These are phyloP conservation scores for Drosophila arawakana DNA, from an alignment of 1,140 invertebrate genomes.

Conservation along the genomic window DNA sequence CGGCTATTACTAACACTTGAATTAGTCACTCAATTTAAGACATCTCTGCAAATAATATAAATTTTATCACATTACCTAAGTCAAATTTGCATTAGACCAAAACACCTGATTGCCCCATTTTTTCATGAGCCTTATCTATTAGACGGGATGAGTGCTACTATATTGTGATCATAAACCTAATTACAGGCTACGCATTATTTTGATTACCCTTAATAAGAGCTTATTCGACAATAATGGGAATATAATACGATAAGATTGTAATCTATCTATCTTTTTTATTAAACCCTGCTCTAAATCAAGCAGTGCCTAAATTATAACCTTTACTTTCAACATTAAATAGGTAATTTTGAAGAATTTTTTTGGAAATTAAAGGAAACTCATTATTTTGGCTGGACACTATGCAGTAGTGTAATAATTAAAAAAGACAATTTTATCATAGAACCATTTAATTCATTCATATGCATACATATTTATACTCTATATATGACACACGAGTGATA, in stretches of 20 bases:
- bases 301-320: neutral
- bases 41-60: neutral
- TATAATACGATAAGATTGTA: neutral
- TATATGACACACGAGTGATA: neutral
- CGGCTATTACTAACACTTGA: neutral
- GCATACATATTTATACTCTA: neutral
- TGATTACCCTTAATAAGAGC: neutral
- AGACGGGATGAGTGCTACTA: neutral
- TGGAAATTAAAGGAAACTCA: too few species aligned
- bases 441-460: neutral
- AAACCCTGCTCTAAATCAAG: neutral
- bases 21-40: neutral
- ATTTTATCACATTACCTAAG: neutral
- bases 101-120: neutral
- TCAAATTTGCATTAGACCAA: neutral
- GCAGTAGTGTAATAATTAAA: too few species aligned
- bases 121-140: slow-evolving; percentile 1
- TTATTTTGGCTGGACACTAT: too few species aligned
- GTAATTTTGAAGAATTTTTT: too few species aligned
- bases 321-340: neutral
- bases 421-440: too few species aligned
- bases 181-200: slow-evolving; percentile 4
- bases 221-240: slow-evolving; percentile 8
- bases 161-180: neutral
- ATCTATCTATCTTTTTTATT: neutral